Conservation (phyloP, 2,888 invertebrate species). For the Xestia xanthographa region DNA sequence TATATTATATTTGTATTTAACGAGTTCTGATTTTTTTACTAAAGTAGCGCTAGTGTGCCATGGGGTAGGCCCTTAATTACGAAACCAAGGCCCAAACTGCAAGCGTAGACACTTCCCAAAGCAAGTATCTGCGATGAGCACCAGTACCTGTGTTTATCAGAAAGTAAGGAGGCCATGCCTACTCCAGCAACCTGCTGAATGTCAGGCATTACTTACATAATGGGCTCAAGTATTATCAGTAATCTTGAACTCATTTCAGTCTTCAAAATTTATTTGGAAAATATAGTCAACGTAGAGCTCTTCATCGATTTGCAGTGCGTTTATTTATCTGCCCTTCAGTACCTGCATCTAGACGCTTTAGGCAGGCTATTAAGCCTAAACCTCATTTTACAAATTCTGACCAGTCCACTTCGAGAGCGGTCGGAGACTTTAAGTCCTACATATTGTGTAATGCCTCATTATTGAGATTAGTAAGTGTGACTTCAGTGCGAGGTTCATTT, state of each 20-base stretch:
- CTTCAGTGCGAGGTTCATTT: not conserved
- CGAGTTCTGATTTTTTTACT: too few species aligned
- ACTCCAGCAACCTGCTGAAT: not conserved
- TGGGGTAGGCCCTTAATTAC: too few species aligned
- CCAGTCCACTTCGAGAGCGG: not conserved
- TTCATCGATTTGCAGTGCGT: not conserved
- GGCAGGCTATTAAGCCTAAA: not conserved
- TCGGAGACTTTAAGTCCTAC: not conserved
- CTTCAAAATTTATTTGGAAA: not conserved
- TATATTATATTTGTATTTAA: too few species aligned
- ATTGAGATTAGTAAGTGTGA: not conserved
- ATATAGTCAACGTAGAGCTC: not conserved
- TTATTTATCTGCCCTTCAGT: not conserved
- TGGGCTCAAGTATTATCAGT: not conserved
- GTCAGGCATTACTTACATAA: not conserved
- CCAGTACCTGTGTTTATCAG: not conserved
- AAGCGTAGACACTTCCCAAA: not conserved
- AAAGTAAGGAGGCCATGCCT: not conserved
- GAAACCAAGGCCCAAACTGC: not conserved
- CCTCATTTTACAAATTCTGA: not conserved
- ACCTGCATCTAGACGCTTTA: too few species aligned
- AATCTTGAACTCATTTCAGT: not conserved
- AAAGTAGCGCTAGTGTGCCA: too few species aligned
- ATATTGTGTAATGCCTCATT: too few species aligned
- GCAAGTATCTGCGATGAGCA: not conserved